These are phyloP conservation scores for Mellivora capensis DNA, from an alignment of 2,113 vertebrate species.

Conservation along the genomic window DNA sequence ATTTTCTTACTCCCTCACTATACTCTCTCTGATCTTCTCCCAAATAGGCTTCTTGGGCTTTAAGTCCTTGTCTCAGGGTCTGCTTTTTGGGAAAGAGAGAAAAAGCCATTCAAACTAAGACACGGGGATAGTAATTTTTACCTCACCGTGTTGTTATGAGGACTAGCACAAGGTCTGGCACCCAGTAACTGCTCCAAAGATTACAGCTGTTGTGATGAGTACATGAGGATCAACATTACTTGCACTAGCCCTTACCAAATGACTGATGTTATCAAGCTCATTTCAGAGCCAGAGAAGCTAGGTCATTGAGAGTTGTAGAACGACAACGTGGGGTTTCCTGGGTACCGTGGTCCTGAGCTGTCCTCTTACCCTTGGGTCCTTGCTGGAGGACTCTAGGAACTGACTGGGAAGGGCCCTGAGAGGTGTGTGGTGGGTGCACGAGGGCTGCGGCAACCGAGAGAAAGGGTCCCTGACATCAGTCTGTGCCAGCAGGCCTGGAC, in stretches of 20 bases:
- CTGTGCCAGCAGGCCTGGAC: slow-evolving; percentile 87
- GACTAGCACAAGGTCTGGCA: background rate
- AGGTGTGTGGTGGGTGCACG: background rate
- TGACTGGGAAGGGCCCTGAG: background rate
- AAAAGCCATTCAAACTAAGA: background rate
- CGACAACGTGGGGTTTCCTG: background rate
- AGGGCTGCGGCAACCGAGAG: background rate
- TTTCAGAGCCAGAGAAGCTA: background rate
- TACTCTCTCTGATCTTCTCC: background rate
- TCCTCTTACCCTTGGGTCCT: background rate
- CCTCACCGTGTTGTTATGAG: background rate
- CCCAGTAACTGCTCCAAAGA: background rate
- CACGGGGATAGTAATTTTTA: background rate
- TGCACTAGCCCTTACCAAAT: background rate
- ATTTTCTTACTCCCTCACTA: background rate
- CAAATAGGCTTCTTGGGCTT: background rate
- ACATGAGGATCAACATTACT: background rate
- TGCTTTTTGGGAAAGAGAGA: background rate
- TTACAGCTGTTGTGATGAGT: background rate
- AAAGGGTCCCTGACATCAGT: background rate
- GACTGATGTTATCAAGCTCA: background rate
- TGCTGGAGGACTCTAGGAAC: background rate
- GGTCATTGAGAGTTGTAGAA: background rate
- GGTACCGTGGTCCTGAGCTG: background rate
- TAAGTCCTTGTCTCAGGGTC: background rate